These are phyloP conservation scores for Falco cherrug DNA, from an alignment of 2,797 vertebrate species.

Conservation along the genomic window DNA sequence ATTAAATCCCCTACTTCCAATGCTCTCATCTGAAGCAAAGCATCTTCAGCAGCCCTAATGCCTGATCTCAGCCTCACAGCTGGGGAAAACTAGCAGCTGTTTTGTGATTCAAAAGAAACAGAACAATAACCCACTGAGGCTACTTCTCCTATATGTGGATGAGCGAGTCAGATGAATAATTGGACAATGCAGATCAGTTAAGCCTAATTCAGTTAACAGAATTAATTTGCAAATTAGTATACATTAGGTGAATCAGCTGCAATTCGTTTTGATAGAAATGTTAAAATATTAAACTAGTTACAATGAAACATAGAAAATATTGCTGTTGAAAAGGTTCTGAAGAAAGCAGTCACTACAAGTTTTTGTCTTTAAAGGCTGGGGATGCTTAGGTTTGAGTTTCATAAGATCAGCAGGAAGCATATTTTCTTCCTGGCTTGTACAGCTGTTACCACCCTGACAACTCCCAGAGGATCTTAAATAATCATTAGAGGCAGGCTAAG, in stretches of 20 bases:
- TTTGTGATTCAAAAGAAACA: background rate
- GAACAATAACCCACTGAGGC: conserved; percentile 23
- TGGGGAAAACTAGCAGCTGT: conserved; percentile 33
- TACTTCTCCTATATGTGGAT: background rate
- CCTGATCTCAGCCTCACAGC: conserved; percentile 7
- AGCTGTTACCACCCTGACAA: background rate
- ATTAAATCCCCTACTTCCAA: background rate
- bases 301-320: conserved; percentile 36
- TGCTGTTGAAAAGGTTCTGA: background rate
- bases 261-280: conserved; percentile 39
- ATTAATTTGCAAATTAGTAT: conserved; percentile 58
- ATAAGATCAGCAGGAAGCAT: background rate
- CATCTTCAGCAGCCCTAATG: conserved; percentile 1
- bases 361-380: background rate
- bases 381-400: background rate
- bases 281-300: conserved; percentile 2
- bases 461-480: background rate
- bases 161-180: conserved; percentile 31
- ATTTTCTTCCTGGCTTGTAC: background rate
- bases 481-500: background rate
- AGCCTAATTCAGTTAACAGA: conserved; percentile 36
- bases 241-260: conserved; percentile 41
- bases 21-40: background rate
- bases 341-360: background rate
- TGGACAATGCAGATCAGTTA: conserved; percentile 45